phyloP scores from a whole-genome alignment of 1,140 invertebrate genomes.

The Ctenoplectra terminalis region DNA sequence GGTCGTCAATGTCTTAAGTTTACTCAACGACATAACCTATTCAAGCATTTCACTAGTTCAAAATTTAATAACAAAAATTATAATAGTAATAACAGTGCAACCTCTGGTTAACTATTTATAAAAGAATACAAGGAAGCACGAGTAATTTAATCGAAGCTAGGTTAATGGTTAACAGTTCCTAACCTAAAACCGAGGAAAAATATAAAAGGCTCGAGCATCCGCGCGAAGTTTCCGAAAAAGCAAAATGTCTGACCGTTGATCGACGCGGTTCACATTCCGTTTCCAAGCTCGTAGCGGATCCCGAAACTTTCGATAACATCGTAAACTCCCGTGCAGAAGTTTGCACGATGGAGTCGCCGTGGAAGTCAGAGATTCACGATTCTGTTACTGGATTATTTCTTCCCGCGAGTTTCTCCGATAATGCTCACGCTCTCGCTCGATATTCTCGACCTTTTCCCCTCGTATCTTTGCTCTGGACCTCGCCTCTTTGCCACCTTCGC shows the following conservation, averaged over 20 bases:
- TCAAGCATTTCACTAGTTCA: too few relatives aligned
- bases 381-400: slow-evolving; percentile 65
- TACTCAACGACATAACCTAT: too few relatives aligned
- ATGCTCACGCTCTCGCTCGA: slow-evolving; percentile 46
- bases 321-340: slow-evolving; percentile 60
- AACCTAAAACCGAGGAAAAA: not conserved
- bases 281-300: slow-evolving; percentile 42
- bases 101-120: too few relatives aligned
- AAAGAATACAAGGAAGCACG: too few relatives aligned
- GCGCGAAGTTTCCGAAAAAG: not conserved
- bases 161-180: too few relatives aligned
- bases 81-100: too few relatives aligned
- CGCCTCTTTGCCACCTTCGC: not conserved
- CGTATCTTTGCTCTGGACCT: slow-evolving; percentile 2
- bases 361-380: slow-evolving; percentile 62
- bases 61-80: too few relatives aligned
- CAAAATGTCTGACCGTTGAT: slow-evolving; percentile 49
- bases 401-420: slow-evolving; percentile 57
- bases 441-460: slow-evolving; percentile 23
- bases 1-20: too few relatives aligned
- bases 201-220: not conserved
- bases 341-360: slow-evolving; percentile 55
- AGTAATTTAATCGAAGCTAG: too few relatives aligned
- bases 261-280: slow-evolving; percentile 59
- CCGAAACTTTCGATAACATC: slow-evolving; percentile 62